Evolutionary conservation across 2,888 invertebrate species (phyloP).

Genomic region (Metalampra italica): DNA sequence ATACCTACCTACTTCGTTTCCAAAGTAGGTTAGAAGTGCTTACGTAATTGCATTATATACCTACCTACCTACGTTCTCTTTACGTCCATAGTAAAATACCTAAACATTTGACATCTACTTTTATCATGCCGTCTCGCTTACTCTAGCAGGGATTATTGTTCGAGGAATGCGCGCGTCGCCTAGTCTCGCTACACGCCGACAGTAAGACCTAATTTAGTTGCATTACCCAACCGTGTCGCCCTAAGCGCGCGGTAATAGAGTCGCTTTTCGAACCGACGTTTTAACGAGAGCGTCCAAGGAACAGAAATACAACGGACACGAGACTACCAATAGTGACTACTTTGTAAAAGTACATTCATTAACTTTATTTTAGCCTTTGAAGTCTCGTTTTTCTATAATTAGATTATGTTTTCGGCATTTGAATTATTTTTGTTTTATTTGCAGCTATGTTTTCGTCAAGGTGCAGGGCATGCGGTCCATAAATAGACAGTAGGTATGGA

Average conservation of each 20-base stretch:
- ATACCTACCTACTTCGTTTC: slow-evolving; percentile 24
- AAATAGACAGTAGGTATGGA: slow-evolving; percentile 51
- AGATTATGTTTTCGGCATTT: too few relatives aligned
- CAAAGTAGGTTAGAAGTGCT: slow-evolving; percentile 66
- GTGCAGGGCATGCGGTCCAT: slow-evolving; percentile 13
- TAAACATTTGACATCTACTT: slow-evolving; percentile 76
- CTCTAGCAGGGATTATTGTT: slow-evolving; percentile 66
- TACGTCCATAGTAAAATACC: slow-evolving; percentile 71
- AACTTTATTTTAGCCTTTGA: slow-evolving; percentile 54
- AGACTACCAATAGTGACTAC: slow-evolving; percentile 70
- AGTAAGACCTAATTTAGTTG: slow-evolving; percentile 40
- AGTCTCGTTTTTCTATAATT: slow-evolving; percentile 7
- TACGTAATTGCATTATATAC: slow-evolving; percentile 71
- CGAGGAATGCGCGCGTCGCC: slow-evolving; percentile 76
- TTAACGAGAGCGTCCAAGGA: slow-evolving; percentile 21
- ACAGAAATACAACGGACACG: slow-evolving; percentile 39
- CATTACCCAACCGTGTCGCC: slow-evolving; percentile 16
- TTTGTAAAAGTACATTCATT: slow-evolving; percentile 72
- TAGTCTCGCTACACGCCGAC: slow-evolving; percentile 59
- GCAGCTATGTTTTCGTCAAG: too few relatives aligned
- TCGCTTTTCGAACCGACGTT: slow-evolving; percentile 28
- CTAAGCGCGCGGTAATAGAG: slow-evolving; percentile 30
- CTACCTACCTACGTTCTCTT: slow-evolving; percentile 69
- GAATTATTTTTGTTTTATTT: neutral
- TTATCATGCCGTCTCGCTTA: slow-evolving; percentile 65